A percentile compares a stretch with the other conserved stretches of the same genome.
Conservation (phyloP, 2,113 vertebrate species). For the Siniperca chuatsi region DNA sequence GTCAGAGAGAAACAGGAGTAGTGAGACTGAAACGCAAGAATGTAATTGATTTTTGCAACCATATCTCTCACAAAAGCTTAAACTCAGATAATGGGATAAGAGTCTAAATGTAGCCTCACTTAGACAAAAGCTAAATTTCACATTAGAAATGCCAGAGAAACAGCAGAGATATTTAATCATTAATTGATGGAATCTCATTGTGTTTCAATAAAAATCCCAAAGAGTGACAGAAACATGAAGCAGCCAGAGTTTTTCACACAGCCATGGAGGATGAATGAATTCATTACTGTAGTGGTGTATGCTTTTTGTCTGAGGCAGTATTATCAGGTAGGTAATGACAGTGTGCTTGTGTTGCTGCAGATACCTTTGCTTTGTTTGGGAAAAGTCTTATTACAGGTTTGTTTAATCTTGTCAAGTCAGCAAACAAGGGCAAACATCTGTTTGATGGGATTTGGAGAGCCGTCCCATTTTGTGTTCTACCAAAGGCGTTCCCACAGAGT, state of each 20-base stretch:
- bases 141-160: slow-evolving; percentile 30
- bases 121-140: slow-evolving; percentile 44
- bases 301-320: slow-evolving; percentile 35
- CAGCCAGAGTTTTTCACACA: slow-evolving; percentile 19
- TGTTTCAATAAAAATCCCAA: slow-evolving; percentile 23
- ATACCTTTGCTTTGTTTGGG: slow-evolving; percentile 56
- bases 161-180: slow-evolving; percentile 46
- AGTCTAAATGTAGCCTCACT: slow-evolving; percentile 25
- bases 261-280: slow-evolving; percentile 21
- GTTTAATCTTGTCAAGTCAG: slow-evolving; percentile 73
- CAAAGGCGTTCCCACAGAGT: slow-evolving; percentile 69
- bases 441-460: slow-evolving; percentile 76
- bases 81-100: slow-evolving; percentile 27
- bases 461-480: slow-evolving; percentile 65
- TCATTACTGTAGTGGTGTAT: slow-evolving; percentile 18
- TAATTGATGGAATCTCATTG: slow-evolving; percentile 38
- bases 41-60: slow-evolving; percentile 22
- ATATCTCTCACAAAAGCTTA: slow-evolving; percentile 24
- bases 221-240: slow-evolving; percentile 28
- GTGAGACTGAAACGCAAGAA: not conserved
- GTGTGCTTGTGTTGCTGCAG: slow-evolving; percentile 49
- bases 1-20: not conserved
- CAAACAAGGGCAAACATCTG: slow-evolving; percentile 71
- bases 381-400: slow-evolving; percentile 65
- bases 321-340: slow-evolving; percentile 59